Evolutionary conservation across 2,797 vertebrate species (phyloP).

Genomic region (Poecilia wingei): DNA sequence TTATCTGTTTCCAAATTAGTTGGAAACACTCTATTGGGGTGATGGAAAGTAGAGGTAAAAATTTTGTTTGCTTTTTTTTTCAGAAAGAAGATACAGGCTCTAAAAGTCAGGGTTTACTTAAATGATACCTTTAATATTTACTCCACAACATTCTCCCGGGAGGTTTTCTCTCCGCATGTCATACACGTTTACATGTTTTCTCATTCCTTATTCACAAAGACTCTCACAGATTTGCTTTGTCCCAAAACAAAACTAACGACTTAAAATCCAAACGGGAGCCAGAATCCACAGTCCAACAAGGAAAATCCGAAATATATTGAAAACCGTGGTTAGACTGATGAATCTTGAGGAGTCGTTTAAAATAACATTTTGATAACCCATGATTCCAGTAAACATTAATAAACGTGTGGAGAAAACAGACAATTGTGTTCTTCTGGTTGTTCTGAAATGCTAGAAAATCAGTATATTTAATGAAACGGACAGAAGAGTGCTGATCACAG

Average conservation of each 20-base stretch:
- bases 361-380: neutral
- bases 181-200: conserved; percentile 5
- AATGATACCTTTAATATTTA: conserved; percentile 75
- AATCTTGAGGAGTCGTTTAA: neutral
- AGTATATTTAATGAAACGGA: neutral
- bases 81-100: conserved; percentile 51
- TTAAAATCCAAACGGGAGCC: neutral
- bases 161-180: conserved; percentile 65
- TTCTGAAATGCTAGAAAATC: neutral
- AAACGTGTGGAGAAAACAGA: neutral
- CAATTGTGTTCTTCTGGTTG: neutral
- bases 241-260: neutral
- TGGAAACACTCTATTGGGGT: conserved; percentile 60
- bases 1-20: conserved; percentile 26
- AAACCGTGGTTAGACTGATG: neutral
- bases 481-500: neutral
- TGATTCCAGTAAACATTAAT: neutral
- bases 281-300: neutral
- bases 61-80: conserved; percentile 23
- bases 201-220: neutral
- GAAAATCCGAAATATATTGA: neutral
- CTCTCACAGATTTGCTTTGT: neutral
- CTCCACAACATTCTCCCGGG: conserved; percentile 70
- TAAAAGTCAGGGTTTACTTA: conserved; percentile 59
- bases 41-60: conserved; percentile 27